These are phyloP conservation scores for Solenodon paradoxus DNA, from an alignment of 2,113 vertebrate species.

Conservation along the genomic window DNA sequence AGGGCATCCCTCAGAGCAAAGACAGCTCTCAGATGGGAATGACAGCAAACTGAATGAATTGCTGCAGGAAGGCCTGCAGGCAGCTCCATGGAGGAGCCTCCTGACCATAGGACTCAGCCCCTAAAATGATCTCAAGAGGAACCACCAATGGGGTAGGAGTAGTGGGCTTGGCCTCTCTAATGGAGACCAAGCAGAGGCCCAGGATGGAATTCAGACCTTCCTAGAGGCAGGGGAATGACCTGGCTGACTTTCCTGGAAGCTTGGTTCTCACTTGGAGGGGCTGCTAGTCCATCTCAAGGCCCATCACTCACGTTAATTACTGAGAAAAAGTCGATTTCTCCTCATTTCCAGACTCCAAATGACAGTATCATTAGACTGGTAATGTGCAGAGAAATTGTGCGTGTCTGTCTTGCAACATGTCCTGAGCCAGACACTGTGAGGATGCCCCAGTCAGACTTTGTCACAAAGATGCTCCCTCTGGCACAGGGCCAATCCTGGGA, in stretches of 20 bases:
- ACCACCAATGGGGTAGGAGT: not conserved
- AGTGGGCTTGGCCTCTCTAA: too few species aligned
- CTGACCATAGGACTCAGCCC: not conserved
- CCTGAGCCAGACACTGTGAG: conserved; percentile 52
- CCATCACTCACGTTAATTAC: conserved; percentile 53
- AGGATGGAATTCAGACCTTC: not conserved
- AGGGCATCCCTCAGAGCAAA: not conserved
- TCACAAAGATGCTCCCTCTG: conserved; percentile 10
- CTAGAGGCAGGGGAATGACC: conserved; percentile 11
- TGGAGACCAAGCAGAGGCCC: not conserved
- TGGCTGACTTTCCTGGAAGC: not conserved
- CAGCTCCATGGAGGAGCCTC: conserved; percentile 2
- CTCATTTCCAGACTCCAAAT: conserved; percentile 63
- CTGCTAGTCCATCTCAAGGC: not conserved
- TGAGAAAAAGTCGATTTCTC: conserved; percentile 49
- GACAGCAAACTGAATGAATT: not conserved
- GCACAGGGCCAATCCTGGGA: not conserved
- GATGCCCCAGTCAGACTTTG: not conserved
- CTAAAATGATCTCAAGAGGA: not conserved
- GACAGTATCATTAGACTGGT: conserved; percentile 44
- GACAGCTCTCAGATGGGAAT: not conserved
- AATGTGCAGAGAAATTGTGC: conserved; percentile 52
- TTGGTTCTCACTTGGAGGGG: not conserved
- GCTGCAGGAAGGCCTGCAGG: not conserved
- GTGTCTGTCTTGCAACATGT: conserved; percentile 26